Evolutionary conservation across 2,113 vertebrate species (phyloP).

Genomic region (Crotalus helleri): DNA sequence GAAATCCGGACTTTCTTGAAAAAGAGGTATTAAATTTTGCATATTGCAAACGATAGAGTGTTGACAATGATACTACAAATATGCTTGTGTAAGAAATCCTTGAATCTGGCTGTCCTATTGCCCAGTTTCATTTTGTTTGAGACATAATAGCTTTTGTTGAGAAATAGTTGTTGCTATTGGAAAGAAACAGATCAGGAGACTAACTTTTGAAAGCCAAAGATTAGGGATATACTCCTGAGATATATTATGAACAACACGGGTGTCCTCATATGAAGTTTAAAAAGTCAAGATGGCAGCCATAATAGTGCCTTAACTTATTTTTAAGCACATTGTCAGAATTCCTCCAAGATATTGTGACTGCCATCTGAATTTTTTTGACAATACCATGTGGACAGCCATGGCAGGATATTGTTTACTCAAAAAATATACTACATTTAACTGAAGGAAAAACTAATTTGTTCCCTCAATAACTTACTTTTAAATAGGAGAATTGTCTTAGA

Average conservation of each 20-base stretch:
- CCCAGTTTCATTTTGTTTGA: not conserved
- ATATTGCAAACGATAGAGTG: not conserved
- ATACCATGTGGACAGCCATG: not conserved
- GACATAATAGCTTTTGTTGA: slow-evolving; percentile 27
- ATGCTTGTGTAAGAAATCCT: not conserved
- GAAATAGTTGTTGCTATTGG: not conserved
- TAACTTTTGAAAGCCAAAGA: not conserved
- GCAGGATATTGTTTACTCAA: not conserved
- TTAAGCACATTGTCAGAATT: not conserved
- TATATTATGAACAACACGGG: not conserved
- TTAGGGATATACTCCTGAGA: not conserved
- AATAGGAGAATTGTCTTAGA: not conserved
- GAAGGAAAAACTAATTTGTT: not conserved
- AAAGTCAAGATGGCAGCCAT: not conserved
- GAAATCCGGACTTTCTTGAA: not conserved
- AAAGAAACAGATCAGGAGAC: not conserved
- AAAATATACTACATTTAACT: not conserved
- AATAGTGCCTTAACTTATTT: not conserved
- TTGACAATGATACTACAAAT: not conserved
- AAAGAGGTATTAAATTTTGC: not conserved
- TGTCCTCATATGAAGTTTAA: not conserved
- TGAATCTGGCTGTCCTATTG: not conserved
- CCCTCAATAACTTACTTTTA: not conserved
- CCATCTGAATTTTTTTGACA: not conserved
- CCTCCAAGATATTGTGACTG: not conserved